Conservation (phyloP, 2,888 invertebrate species). For the Drosophila quinaria region DNA sequence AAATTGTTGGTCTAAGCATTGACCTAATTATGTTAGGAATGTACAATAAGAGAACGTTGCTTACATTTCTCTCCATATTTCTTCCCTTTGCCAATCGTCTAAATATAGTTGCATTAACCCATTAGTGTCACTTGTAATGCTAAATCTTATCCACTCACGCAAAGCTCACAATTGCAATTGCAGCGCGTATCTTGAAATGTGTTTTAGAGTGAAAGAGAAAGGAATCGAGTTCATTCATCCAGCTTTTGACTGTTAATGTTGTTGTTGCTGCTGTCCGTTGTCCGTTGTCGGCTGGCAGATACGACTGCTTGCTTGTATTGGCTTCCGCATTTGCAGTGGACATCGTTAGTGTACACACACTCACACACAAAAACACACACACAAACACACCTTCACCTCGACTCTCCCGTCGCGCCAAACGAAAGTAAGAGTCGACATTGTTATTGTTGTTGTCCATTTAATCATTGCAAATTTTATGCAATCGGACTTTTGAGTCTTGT, state of each 20-base stretch:
- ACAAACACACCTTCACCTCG: neutral
- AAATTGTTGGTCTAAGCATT: conserved; percentile 7
- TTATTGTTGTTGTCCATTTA: conserved; percentile 58
- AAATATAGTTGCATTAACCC: conserved; percentile 66
- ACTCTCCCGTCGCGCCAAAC: conserved; percentile 32
- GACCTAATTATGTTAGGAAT: conserved; percentile 3
- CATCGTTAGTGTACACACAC: conserved; percentile 34
- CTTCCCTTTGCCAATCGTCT: conserved; percentile 26
- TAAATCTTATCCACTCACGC: conserved; percentile 38
- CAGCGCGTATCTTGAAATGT: conserved; percentile 19
- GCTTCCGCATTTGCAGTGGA: conserved; percentile 70
- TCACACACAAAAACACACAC: conserved; percentile 1
- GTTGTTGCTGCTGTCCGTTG: conserved; percentile 11
- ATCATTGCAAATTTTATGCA: conserved; percentile 81
- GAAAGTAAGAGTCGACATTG: conserved; percentile 64
- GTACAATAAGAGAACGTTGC: neutral
- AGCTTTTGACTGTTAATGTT: conserved; percentile 34
- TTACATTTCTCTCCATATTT: conserved; percentile 14
- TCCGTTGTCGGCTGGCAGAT: neutral
- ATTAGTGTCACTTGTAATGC: conserved; percentile 63
- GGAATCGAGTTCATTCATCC: conserved; percentile 71
- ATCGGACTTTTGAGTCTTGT: conserved; percentile 58
- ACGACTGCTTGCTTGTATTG: conserved; percentile 10
- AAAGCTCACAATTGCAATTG: conserved; percentile 26
- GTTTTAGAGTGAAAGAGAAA: conserved; percentile 12